Evolutionary conservation across 2,113 vertebrate genomes (phyloP).

Genomic region (Crotalus helleri): DNA sequence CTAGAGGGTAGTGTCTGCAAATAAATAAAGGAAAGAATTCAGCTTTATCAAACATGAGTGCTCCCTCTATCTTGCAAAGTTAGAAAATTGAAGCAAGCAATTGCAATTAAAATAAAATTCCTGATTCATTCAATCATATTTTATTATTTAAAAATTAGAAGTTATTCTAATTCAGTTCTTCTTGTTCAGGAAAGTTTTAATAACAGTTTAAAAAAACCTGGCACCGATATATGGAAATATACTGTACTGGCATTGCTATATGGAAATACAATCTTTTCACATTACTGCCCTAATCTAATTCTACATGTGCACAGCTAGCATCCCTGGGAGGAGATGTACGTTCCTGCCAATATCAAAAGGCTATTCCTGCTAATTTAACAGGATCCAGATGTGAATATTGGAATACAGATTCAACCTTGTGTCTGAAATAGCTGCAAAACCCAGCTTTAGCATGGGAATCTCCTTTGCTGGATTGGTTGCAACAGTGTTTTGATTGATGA

Average conservation of each 20-base stretch:
- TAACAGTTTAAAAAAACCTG: neutral
- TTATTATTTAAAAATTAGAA: neutral
- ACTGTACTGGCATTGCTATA: neutral
- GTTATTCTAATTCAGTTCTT: neutral
- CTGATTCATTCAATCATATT: neutral
- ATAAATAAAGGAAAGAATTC: constrained; percentile 22
- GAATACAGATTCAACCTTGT: neutral
- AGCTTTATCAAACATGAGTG: neutral
- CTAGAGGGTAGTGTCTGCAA: constrained; percentile 69
- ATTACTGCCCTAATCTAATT: neutral
- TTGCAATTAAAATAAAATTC: constrained; percentile 1
- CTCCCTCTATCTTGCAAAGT: constrained; percentile 17
- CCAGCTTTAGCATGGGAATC: neutral
- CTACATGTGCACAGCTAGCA: neutral
- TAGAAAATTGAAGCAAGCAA: constrained; percentile 14
- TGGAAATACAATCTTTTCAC: neutral
- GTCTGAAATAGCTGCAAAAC: neutral
- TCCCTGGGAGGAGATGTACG: neutral
- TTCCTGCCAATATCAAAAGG: neutral
- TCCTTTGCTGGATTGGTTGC: neutral
- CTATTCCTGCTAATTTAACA: neutral
- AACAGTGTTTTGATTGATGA: neutral
- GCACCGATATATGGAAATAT: neutral
- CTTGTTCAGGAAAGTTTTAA: neutral
- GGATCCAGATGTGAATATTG: neutral